Conservation (phyloP, 2,113 vertebrate genomes). For the Hyperopisus bebe region DNA sequence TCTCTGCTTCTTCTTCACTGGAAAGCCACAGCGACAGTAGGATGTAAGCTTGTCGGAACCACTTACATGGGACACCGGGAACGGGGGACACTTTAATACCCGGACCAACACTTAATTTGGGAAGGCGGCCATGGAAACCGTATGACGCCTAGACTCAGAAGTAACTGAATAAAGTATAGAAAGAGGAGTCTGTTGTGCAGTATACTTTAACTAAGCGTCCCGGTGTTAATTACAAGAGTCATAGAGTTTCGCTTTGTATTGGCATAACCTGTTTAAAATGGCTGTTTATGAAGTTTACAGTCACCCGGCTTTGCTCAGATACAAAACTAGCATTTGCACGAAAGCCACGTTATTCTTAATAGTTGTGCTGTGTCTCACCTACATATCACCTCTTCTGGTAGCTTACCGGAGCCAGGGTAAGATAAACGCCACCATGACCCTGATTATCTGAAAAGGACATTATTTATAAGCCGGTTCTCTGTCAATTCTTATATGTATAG, state of each 20-base stretch:
- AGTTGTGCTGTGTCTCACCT: constrained; percentile 71
- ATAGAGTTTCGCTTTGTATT: neutral
- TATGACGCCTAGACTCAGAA: constrained; percentile 45
- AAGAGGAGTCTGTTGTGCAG: neutral
- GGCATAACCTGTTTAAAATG: constrained; percentile 51
- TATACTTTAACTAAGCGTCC: neutral
- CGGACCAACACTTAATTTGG: neutral
- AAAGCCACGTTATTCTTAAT: constrained; percentile 71
- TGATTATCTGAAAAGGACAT: neutral
- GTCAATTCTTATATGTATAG: neutral
- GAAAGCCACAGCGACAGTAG: neutral
- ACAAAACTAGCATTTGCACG: constrained; percentile 78
- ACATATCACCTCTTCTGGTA: constrained; percentile 78
- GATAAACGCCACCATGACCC: neutral
- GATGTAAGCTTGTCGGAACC: neutral
- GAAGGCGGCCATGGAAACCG: constrained; percentile 51
- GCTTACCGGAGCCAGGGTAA: constrained; percentile 89
- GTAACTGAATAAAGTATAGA: constrained; percentile 15
- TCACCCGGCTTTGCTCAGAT: constrained; percentile 66
- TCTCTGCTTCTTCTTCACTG: neutral
- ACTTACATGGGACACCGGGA: neutral
- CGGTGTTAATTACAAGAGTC: neutral
- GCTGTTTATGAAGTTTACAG: constrained; percentile 77
- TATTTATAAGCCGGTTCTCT: neutral
- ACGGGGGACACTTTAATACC: neutral